Percentiles rank a stretch among this genome's conserved stretches.
Conservation (phyloP, 2,888 invertebrate genomes). For the Parnassius mnemosyne region DNA sequence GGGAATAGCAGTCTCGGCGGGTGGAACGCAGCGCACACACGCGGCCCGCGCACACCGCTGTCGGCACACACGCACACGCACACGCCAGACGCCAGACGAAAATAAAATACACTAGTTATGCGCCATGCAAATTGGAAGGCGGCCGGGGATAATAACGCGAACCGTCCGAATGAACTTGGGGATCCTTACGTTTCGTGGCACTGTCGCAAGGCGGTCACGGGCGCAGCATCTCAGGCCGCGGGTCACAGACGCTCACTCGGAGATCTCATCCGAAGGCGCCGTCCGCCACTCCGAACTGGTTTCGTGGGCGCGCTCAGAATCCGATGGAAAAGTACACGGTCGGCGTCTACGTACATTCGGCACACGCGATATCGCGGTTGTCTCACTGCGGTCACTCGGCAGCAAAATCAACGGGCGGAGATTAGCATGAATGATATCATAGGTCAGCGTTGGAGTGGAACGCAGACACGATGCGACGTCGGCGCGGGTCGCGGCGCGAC, state of each 20-base stretch:
- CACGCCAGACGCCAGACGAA: constrained; percentile 72
- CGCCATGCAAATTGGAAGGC: constrained; percentile 79
- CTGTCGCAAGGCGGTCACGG: constrained; percentile 77
- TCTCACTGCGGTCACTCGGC: constrained; percentile 68
- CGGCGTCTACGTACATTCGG: constrained; percentile 69
- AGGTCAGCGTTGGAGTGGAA: constrained; percentile 43
- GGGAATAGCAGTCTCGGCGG: constrained; percentile 70
- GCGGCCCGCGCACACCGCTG: constrained; percentile 45
- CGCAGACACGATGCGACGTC: constrained; percentile 54
- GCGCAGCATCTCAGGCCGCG: constrained; percentile 75
- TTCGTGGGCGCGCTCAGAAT: constrained; percentile 58
- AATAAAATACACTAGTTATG: constrained; percentile 78
- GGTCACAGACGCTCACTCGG: constrained; percentile 62
- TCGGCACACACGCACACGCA: constrained; percentile 43
- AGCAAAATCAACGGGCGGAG: constrained; percentile 72
- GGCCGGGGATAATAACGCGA: constrained; percentile 58
- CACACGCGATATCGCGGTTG: constrained; percentile 69
- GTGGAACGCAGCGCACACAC: constrained; percentile 46
- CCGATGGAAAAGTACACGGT: constrained; percentile 70
- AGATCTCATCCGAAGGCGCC: constrained; percentile 69
- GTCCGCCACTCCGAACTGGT: constrained; percentile 66
- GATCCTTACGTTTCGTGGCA: constrained; percentile 80
- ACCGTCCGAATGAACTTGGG: constrained; percentile 66
- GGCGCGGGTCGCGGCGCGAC: constrained; percentile 77
- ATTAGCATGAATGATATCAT: constrained; percentile 75